These are phyloP conservation scores for Cantharis flavilabris DNA, from an alignment of 2,888 invertebrate genomes.

Conservation along the genomic window DNA sequence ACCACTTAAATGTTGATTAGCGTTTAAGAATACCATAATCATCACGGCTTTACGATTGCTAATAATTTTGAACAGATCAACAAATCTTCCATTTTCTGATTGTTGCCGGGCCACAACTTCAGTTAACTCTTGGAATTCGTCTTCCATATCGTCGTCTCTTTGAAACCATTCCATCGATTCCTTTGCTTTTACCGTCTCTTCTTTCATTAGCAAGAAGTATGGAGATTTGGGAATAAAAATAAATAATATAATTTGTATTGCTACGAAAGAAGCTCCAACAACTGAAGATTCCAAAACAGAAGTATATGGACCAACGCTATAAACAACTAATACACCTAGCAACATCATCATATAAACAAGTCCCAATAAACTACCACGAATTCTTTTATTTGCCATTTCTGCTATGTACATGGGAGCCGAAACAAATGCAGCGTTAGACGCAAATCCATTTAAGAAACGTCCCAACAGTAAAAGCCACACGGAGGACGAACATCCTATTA, in stretches of 20 bases:
- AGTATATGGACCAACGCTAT: slow-evolving; percentile 26
- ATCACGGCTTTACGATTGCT: slow-evolving; percentile 36
- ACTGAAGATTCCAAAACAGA: slow-evolving; percentile 22
- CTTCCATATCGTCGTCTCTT: slow-evolving; percentile 57
- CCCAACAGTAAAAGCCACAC: slow-evolving; percentile 12
- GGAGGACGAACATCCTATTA: slow-evolving; percentile 13
- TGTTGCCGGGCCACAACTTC: slow-evolving; percentile 47
- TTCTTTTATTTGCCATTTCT: slow-evolving; percentile 25
- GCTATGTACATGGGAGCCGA: slow-evolving; percentile 29
- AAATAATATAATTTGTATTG: slow-evolving; percentile 15
- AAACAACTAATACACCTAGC: slow-evolving; percentile 21
- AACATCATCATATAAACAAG: slow-evolving; percentile 27
- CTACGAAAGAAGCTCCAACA: slow-evolving; percentile 16
- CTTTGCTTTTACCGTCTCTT: slow-evolving; percentile 54
- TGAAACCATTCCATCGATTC: slow-evolving; percentile 62
- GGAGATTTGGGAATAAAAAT: slow-evolving; percentile 27
- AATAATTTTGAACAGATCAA: slow-evolving; percentile 53
- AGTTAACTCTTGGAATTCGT: slow-evolving; percentile 49
- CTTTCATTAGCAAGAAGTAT: slow-evolving; percentile 52
- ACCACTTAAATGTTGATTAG: slow-evolving; percentile 44
- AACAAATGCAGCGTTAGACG: slow-evolving; percentile 26
- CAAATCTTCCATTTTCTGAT: slow-evolving; percentile 55
- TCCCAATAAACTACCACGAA: slow-evolving; percentile 24
- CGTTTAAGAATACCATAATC: slow-evolving; percentile 46
- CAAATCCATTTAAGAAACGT: slow-evolving; percentile 24